A percentile compares a stretch with the other conserved stretches of the same genome.
Conservation (phyloP, 1,140 invertebrate species). For the Drosophila tropicalis region DNA sequence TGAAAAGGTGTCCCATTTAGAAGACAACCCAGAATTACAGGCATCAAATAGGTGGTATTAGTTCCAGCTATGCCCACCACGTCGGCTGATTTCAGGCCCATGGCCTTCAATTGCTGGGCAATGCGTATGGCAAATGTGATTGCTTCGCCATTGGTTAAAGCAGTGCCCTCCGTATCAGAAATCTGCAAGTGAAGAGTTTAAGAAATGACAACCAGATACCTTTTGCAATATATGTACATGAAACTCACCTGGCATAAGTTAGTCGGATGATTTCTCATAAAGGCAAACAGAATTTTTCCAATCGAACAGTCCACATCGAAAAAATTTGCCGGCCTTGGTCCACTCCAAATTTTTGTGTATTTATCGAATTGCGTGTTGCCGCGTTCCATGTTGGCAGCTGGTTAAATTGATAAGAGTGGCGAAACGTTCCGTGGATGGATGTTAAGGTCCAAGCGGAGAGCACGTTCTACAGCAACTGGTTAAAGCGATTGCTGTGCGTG, state of each 20-base stretch:
- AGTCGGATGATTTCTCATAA: slow-evolving; percentile 75
- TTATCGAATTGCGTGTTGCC: slow-evolving; percentile 76
- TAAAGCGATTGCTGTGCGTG: slow-evolving; percentile 18
- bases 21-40: slow-evolving; percentile 70
- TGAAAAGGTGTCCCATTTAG: slow-evolving; percentile 79
- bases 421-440: slow-evolving; percentile 23
- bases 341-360: slow-evolving; percentile 82
- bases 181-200: slow-evolving; percentile 37
- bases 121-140: slow-evolving; percentile 77
- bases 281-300: slow-evolving; percentile 78
- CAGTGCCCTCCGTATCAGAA: slow-evolving; percentile 76
- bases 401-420: slow-evolving; percentile 47
- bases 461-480: slow-evolving; percentile 57
- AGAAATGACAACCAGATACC: no score
- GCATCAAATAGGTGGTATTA: slow-evolving; percentile 78
- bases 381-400: slow-evolving; percentile 68
- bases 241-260: slow-evolving; percentile 68
- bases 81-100: slow-evolving; percentile 71
- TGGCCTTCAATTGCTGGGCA: slow-evolving; percentile 68
- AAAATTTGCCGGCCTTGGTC: slow-evolving; percentile 73
- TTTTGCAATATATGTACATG: no score
- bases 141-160: slow-evolving; percentile 76
- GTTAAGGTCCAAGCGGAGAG: slow-evolving; percentile 39
- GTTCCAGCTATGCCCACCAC: slow-evolving; percentile 73
- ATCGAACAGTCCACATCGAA: slow-evolving; percentile 79